Conservation (phyloP, 2,113 vertebrate genomes). For the Orthochromis indermauri region DNA sequence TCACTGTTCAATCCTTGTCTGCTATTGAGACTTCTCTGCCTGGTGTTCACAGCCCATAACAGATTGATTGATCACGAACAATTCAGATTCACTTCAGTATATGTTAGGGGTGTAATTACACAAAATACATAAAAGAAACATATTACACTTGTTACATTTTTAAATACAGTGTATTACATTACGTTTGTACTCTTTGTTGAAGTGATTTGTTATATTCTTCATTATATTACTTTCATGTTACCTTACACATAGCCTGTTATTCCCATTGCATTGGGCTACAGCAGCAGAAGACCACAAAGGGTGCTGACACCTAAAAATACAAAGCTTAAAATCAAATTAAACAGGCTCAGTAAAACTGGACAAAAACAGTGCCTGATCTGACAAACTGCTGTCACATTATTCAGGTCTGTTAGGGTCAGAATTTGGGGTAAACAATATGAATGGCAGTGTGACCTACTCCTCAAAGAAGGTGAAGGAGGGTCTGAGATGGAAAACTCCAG, state of each 20-base stretch:
- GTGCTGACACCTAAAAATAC: background rate
- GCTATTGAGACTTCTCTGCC: background rate
- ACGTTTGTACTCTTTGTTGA: background rate
- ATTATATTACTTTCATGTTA: background rate
- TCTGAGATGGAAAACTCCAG: background rate
- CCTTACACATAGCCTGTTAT: background rate
- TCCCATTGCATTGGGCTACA: accelerated
- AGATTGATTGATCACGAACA: accelerated
- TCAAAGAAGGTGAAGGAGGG: background rate
- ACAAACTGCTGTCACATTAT: background rate
- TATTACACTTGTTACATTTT: background rate
- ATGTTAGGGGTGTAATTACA: background rate
- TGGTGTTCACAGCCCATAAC: background rate
- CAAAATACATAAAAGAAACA: background rate
- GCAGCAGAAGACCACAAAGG: background rate
- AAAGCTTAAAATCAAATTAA: background rate
- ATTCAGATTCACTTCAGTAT: background rate
- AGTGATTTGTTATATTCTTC: background rate
- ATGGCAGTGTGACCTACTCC: background rate
- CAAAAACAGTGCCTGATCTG: background rate
- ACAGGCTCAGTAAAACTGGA: background rate
- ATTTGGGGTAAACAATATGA: background rate
- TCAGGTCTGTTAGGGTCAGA: background rate
- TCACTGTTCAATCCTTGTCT: background rate
- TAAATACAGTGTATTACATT: background rate